These are phyloP conservation scores for Calameuta pallipes DNA, from an alignment of 2,888 invertebrate species.

Conservation along the genomic window DNA sequence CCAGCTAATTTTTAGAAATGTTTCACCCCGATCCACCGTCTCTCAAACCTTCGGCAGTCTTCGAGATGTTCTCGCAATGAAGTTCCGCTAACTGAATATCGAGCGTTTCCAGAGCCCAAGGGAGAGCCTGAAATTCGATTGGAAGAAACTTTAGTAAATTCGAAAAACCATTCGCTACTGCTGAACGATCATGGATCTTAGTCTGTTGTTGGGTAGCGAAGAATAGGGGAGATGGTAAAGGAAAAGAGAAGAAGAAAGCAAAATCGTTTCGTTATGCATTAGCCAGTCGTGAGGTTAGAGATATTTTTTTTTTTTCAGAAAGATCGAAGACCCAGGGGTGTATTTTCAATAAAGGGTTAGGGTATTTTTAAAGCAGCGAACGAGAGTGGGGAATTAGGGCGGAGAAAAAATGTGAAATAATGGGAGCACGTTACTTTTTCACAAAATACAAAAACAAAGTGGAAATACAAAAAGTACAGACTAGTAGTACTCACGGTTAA, in stretches of 20 bases:
- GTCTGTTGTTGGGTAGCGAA: neutral
- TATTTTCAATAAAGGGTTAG: too few relatives aligned
- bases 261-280: neutral
- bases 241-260: neutral
- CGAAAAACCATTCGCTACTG: too few relatives aligned
- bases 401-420: too few relatives aligned
- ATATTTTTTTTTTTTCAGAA: too few relatives aligned
- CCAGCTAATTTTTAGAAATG: neutral
- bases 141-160: neutral
- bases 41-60: neutral
- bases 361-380: too few relatives aligned
- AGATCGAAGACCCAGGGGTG: too few relatives aligned
- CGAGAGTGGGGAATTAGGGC: too few relatives aligned
- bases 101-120: neutral
- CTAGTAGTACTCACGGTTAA: neutral
- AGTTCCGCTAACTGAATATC: neutral
- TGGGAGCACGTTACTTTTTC: too few relatives aligned
- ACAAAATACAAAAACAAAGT: neutral
- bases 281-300: too few relatives aligned
- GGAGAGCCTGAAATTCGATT: neutral
- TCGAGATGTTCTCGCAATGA: neutral
- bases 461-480: slow-evolving; percentile 7
- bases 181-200: too few relatives aligned
- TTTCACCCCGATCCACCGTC: neutral
- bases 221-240: slow-evolving; percentile 11